Evolutionary conservation across 2,888 invertebrate species (phyloP).

Genomic region (Formica aserva): DNA sequence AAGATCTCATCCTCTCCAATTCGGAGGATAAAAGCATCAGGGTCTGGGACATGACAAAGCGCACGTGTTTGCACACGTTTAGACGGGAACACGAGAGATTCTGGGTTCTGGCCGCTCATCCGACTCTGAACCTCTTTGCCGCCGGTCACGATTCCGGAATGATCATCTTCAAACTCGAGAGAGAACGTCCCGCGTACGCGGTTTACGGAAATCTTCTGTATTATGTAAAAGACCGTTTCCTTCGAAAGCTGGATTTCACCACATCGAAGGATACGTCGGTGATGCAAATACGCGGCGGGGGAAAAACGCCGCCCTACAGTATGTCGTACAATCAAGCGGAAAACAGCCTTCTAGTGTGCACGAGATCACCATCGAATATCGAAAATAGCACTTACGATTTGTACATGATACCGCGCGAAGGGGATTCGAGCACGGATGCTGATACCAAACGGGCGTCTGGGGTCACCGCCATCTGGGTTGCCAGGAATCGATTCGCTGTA

Average conservation of each 20-base stretch:
- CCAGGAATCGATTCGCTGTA: constrained; percentile 98
- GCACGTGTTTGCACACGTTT: constrained; percentile 96
- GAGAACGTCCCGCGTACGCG: constrained; percentile 98
- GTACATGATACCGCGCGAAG: constrained; percentile 94
- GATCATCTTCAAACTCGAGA: constrained; percentile 94
- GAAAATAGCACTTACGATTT: constrained; percentile 98
- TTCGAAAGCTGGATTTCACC: constrained; percentile 96
- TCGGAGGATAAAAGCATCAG: constrained; percentile 99
- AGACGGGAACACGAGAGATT: constrained; percentile 98
- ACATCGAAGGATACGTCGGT: constrained; percentile 97
- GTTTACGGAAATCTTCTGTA: constrained; percentile 97
- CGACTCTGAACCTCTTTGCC: constrained; percentile 97
- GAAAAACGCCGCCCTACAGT: constrained; percentile 92
- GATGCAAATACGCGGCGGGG: constrained; percentile 95
- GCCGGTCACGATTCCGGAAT: constrained; percentile 99
- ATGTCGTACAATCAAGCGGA: constrained; percentile 99
- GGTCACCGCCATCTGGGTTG: constrained; percentile 97
- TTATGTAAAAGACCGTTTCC: constrained; percentile 97
- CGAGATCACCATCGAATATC: constrained; percentile 90
- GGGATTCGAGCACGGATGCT: constrained; percentile 86
- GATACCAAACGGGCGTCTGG: constrained; percentile 95
- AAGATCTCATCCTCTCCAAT: constrained; percentile 98
- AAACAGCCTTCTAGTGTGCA: constrained; percentile 96
- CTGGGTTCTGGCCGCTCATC: constrained; percentile 98
- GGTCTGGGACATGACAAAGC: constrained; percentile 99